Evolutionary conservation across 2,888 invertebrate species (phyloP).

Genomic region (Cecidostiba fungosa): DNA sequence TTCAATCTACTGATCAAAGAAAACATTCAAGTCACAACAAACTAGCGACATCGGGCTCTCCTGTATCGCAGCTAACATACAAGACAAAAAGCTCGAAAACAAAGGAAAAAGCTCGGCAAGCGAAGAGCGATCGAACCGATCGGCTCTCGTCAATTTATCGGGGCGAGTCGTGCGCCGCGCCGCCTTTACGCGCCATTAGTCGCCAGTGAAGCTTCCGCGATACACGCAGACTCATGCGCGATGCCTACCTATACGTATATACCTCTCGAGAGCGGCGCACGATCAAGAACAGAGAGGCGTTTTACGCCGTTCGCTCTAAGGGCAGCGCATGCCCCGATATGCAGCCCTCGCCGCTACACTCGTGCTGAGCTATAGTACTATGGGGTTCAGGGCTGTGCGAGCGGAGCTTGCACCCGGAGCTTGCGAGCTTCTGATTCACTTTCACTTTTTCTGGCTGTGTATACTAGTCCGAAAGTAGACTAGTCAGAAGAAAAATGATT

Average conservation of each 20-base stretch:
- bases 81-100: constrained; percentile 5
- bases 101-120: constrained; percentile 1
- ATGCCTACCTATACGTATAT: background rate
- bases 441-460: background rate
- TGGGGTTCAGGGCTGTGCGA: background rate
- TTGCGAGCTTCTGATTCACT: background rate
- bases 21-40: background rate
- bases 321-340: constrained; percentile 20
- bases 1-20: too few species aligned
- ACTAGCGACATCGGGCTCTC: background rate
- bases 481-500: too few species aligned
- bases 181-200: constrained; percentile 52
- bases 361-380: background rate
- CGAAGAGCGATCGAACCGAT: constrained; percentile 29
- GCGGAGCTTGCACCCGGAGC: background rate
- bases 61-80: background rate
- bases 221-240: background rate
- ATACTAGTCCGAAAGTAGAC: too few species aligned
- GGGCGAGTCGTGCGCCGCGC: background rate
- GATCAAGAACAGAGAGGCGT: constrained; percentile 1
- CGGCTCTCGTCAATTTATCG: constrained; percentile 42
- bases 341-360: constrained; percentile 4
- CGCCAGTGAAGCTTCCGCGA: background rate
- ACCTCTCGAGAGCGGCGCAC: background rate
- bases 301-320: constrained; percentile 18